Evolutionary conservation across 2,888 invertebrate genomes (phyloP).

Genomic region (Rhagonycha fulva): DNA sequence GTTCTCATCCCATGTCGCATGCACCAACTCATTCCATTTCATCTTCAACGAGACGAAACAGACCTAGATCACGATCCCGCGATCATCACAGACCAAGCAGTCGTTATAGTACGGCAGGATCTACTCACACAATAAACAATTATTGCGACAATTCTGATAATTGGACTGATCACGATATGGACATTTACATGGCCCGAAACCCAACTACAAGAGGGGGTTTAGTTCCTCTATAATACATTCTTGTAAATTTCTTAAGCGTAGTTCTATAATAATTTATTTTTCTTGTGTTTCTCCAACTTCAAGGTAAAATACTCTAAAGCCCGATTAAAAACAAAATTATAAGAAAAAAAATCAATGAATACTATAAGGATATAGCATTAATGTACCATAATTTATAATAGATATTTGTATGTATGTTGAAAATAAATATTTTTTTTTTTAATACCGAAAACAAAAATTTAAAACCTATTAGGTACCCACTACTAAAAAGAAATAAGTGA

Average conservation of each 20-base stretch:
- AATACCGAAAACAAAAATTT: background rate
- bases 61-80: slow-evolving; percentile 80
- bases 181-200: slow-evolving; percentile 92
- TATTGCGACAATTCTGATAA: slow-evolving; percentile 89
- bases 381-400: slow-evolving; percentile 3
- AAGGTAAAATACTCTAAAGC: background rate
- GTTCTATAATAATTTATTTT: background rate
- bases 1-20: slow-evolving; percentile 69
- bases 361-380: background rate
- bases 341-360: background rate
- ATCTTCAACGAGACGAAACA: slow-evolving; percentile 61
- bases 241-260: slow-evolving; percentile 58
- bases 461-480: background rate
- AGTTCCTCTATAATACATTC: slow-evolving; percentile 63
- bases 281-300: background rate
- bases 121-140: slow-evolving; percentile 79
- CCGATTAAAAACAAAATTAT: background rate
- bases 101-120: slow-evolving; percentile 77
- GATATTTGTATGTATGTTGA: background rate
- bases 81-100: slow-evolving; percentile 74
- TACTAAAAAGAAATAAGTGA: too few species aligned
- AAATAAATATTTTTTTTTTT: slow-evolving; percentile 1
- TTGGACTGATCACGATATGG: slow-evolving; percentile 96
- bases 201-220: slow-evolving; percentile 84
- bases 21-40: slow-evolving; percentile 59